phyloP scores from a whole-genome alignment of 2,888 invertebrate species.

The Xestia ashworthii region DNA sequence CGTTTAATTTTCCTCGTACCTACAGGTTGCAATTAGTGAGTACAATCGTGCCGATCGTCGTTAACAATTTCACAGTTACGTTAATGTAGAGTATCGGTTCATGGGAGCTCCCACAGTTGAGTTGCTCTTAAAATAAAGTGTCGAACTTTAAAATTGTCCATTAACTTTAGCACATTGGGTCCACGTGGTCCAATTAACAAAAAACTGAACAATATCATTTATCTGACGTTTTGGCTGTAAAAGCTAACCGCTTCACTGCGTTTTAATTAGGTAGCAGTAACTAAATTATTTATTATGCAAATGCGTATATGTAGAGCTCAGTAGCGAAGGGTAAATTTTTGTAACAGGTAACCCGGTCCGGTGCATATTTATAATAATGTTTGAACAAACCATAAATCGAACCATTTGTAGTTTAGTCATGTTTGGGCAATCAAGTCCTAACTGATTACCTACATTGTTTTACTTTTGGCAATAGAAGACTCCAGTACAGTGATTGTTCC shows the following conservation, averaged over 20 bases:
- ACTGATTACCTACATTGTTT: too few species aligned
- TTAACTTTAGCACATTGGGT: constrained; percentile 1
- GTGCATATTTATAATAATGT: too few species aligned
- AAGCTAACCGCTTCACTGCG: not conserved
- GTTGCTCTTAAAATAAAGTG: constrained; percentile 30
- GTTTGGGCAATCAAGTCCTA: too few species aligned
- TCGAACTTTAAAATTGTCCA: not conserved
- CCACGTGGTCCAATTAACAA: constrained; percentile 12
- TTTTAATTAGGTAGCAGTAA: constrained; percentile 10
- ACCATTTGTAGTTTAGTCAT: too few species aligned
- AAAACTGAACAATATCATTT: not conserved
- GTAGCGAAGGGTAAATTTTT: too few species aligned
- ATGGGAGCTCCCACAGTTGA: constrained; percentile 18
- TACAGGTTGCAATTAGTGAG: constrained; percentile 51
- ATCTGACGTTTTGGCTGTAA: not conserved
- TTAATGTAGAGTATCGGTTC: constrained; percentile 29
- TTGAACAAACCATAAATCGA: too few species aligned
- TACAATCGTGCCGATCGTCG: constrained; percentile 43
- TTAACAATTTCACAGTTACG: constrained; percentile 39
- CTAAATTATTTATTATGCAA: constrained; percentile 6
- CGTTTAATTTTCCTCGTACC: constrained; percentile 39
- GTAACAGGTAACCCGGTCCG: too few species aligned
- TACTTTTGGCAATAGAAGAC: too few species aligned
- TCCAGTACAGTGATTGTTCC: too few species aligned
- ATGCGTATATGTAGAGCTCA: not conserved